These are phyloP conservation scores for Ptychoptera contaminata DNA, from an alignment of 2,888 invertebrate genomes.

Conservation along the genomic window DNA sequence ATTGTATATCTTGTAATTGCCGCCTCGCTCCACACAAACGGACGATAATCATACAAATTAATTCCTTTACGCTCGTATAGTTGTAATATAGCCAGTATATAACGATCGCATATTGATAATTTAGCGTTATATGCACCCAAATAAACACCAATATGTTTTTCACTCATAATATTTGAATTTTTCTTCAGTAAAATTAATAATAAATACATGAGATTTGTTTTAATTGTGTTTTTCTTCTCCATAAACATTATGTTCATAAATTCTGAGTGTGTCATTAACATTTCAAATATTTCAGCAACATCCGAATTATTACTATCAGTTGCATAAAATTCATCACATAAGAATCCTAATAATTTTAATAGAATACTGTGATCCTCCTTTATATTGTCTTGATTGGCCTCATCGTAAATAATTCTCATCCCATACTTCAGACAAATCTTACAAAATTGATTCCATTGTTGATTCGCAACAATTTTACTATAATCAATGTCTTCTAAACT, in stretches of 20 bases:
- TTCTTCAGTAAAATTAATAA: slow-evolving; percentile 44
- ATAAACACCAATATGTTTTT: slow-evolving; percentile 56
- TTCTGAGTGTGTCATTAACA: slow-evolving; percentile 62
- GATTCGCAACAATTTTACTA: slow-evolving; percentile 25
- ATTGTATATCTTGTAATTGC: slow-evolving; percentile 65
- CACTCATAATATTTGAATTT: slow-evolving; percentile 43
- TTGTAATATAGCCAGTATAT: slow-evolving; percentile 48
- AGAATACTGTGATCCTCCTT: too few relatives aligned
- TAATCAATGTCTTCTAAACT: slow-evolving; percentile 13
- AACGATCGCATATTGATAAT: slow-evolving; percentile 49
- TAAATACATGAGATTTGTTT: slow-evolving; percentile 47
- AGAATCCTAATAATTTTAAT: too few relatives aligned
- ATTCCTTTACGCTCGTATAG: slow-evolving; percentile 52
- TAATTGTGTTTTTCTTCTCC: slow-evolving; percentile 27
- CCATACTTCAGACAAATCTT: slow-evolving; percentile 51
- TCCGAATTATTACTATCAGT: not conserved
- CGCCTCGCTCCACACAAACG: slow-evolving; percentile 70
- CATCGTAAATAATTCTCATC: slow-evolving; percentile 36
- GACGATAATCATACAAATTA: slow-evolving; percentile 50
- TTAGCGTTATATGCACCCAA: slow-evolving; percentile 67
- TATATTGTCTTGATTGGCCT: slow-evolving; percentile 16
- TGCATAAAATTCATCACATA: too few relatives aligned
- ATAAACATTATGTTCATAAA: slow-evolving; percentile 54
- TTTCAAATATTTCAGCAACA: slow-evolving; percentile 43
- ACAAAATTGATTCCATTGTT: slow-evolving; percentile 41